Evolutionary conservation across 2,113 vertebrate genomes (phyloP), one percentile per base, ranked within the genome.

Genomic region (Aegotheles bennettii): DNA sequence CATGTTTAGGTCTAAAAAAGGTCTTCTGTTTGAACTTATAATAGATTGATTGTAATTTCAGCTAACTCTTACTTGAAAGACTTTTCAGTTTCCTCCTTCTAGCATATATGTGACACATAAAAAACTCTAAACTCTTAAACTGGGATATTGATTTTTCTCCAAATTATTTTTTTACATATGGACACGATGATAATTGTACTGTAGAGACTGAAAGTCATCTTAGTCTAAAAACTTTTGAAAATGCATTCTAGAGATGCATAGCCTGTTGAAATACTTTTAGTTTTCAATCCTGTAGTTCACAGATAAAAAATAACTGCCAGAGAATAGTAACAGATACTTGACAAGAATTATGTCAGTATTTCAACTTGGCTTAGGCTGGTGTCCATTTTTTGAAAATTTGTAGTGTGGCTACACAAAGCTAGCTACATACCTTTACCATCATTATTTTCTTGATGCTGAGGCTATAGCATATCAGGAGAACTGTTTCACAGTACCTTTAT

Each of bases 401-500:
- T 93, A 92, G 85, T 10, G 0, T 68, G 80, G 87, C 93, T 95
- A 93, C 83, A 71, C 18, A 77, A 90, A 90, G 75, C 92, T 96
- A 94, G 73, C 92, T 96, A 96, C 93, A 93, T 96, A 96, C 94
- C 93, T 97, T 93, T 50, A 74, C 92, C 85, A 90, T 89, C 69
- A 96, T 71, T 92, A 96, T 78, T 96, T 95, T 75, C 94, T 93
- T 92, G 95, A 77, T 0, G 90, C 93, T 96, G 95, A 97, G 95
- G 90, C 84, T 92, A 93, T 63, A 93, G 74, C 78, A 7, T 88
- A 63, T 31, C 87, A 94, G 93, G 92, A 97, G 94, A 97, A 90
- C 95, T 96, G 94, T 95, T 96, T 97, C 93, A 96, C 94, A 95
- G 92, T 96, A 97, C 90, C 96, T 97, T 97, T 97, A 96, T 10